These are phyloP conservation scores for Pollenia griseotomentosa DNA, from an alignment of 2,888 invertebrate genomes.

Conservation along the genomic window DNA sequence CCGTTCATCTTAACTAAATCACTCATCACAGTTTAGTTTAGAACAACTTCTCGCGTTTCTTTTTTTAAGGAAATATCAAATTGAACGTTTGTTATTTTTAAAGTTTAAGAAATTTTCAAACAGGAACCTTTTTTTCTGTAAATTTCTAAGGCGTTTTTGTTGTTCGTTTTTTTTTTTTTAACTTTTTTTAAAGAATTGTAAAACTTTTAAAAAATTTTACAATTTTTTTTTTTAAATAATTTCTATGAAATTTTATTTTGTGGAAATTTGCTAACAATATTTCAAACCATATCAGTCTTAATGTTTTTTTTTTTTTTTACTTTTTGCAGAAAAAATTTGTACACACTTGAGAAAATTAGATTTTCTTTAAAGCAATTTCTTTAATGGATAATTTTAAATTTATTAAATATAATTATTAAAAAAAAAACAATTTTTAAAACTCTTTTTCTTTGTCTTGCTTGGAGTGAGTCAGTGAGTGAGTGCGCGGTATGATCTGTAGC, in stretches of 20 bases:
- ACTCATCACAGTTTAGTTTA: slow-evolving; percentile 71
- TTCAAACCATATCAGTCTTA: slow-evolving; percentile 73
- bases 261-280: slow-evolving; percentile 52
- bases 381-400: slow-evolving; percentile 11
- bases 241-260: slow-evolving; percentile 56
- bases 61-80: slow-evolving; percentile 15
- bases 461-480: slow-evolving; percentile 43
- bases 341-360: slow-evolving; percentile 70
- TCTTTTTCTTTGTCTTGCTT: slow-evolving; percentile 22
- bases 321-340: slow-evolving; percentile 65
- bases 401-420: slow-evolving; percentile 11
- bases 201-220: slow-evolving; percentile 69
- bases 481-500: slow-evolving; percentile 60
- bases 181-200: slow-evolving; percentile 43
- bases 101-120: slow-evolving; percentile 34
- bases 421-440: slow-evolving; percentile 25
- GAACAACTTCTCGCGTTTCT: neutral
- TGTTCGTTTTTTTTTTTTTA: slow-evolving; percentile 14
- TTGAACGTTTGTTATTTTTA: neutral
- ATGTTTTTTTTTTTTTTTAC: slow-evolving; percentile 43
- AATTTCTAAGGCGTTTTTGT: neutral
- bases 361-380: slow-evolving; percentile 61
- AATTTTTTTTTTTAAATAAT: slow-evolving; percentile 59
- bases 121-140: slow-evolving; percentile 68
- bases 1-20: slow-evolving; percentile 71